A percentile compares a stretch with the other conserved stretches of the same genome.
Evolutionary conservation across 2,888 invertebrate species (phyloP).

Genomic region (Tetramorium bicarinatum): DNA sequence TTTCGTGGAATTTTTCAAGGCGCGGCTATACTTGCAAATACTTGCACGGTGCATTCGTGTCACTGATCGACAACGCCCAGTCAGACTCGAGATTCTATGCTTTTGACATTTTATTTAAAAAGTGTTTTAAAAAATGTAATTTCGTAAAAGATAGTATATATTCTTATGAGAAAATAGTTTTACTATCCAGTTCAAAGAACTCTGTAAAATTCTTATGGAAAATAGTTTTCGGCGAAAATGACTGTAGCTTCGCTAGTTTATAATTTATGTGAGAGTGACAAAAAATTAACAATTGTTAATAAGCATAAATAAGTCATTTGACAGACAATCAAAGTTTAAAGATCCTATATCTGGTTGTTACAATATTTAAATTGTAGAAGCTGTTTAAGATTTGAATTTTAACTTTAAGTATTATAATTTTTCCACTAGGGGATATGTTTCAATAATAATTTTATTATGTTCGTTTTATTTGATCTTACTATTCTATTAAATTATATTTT

Average conservation of each 20-base stretch:
- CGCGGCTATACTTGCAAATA: not conserved
- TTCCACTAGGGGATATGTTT: not conserved
- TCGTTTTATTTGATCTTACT: not conserved
- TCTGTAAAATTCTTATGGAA: not conserved
- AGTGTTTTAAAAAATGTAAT: too few species aligned
- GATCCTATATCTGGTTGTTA: too few species aligned
- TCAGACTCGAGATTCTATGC: not conserved
- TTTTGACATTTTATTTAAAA: not conserved
- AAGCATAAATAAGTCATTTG: too few species aligned
- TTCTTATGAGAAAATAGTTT: not conserved
- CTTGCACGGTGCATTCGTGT: conserved; percentile 2
- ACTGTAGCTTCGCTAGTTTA: too few species aligned
- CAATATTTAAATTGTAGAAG: not conserved
- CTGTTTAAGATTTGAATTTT: not conserved
- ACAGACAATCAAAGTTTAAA: too few species aligned
- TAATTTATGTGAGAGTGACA: too few species aligned
- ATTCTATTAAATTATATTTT: conserved; percentile 14
- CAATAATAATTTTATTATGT: not conserved
- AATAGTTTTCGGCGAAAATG: too few species aligned
- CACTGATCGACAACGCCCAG: conserved; percentile 7
- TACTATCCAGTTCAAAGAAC: too few species aligned
- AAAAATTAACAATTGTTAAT: too few species aligned
- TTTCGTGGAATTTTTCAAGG: conserved; percentile 43
- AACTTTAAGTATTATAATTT: not conserved
- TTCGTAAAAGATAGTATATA: too few species aligned